Evolutionary conservation across 2,888 invertebrate genomes (phyloP).

Genomic region (Kryphioiulus occultus): DNA sequence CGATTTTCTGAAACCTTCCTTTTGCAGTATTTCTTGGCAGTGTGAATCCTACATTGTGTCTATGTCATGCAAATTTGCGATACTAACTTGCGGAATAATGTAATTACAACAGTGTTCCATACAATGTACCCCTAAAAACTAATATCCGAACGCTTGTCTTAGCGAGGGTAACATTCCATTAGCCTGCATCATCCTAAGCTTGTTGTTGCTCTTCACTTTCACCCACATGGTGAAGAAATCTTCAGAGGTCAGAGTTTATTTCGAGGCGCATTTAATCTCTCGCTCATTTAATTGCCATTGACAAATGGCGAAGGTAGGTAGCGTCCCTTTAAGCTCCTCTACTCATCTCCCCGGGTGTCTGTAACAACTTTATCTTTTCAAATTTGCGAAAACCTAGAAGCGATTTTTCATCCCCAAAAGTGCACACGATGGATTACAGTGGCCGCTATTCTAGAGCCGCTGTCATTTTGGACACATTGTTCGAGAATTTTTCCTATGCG

Average conservation of each 20-base stretch:
- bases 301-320: slow-evolving; percentile 48
- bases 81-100: not conserved
- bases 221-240: not conserved
- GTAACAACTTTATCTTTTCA: slow-evolving; percentile 47
- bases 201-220: not conserved
- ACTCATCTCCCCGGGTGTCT: slow-evolving; percentile 46
- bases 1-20: too few species aligned
- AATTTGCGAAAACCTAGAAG: not conserved
- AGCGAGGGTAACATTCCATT: not conserved
- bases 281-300: slow-evolving; percentile 48
- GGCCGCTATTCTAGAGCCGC: not conserved
- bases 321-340: not conserved
- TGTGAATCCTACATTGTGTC: too few species aligned
- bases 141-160: not conserved
- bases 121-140: not conserved
- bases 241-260: slow-evolving; percentile 45
- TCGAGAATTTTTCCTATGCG: slow-evolving; percentile 17
- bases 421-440: not conserved
- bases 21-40: too few species aligned
- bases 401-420: slow-evolving; percentile 9
- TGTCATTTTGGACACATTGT: slow-evolving; percentile 17
- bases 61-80: too few species aligned
- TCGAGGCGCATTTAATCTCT: slow-evolving; percentile 15
- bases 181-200: not conserved
- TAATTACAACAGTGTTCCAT: not conserved